Percentiles rank a stretch among this genome's conserved stretches.
Conservation (phyloP, 2,113 vertebrate genomes). For the Bambusicola thoracicus region DNA sequence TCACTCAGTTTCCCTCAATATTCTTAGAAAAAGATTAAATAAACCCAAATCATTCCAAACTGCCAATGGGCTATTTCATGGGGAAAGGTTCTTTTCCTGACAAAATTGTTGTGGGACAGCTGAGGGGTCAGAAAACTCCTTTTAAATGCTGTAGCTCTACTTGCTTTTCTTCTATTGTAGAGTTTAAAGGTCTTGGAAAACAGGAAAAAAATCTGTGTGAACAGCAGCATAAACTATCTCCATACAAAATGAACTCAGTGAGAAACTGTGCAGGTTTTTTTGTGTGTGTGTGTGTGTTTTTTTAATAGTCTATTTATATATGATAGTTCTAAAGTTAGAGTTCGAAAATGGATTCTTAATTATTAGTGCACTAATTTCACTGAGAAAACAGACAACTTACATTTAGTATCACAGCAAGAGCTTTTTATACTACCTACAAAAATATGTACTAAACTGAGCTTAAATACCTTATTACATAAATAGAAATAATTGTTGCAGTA, state of each 20-base stretch:
- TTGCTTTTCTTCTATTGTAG: neutral
- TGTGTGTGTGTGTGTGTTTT: too few species aligned
- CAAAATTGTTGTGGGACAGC: neutral
- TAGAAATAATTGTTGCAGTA: neutral
- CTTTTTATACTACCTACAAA: constrained; percentile 12
- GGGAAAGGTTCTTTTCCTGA: neutral
- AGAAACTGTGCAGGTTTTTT: neutral
- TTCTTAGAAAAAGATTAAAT: neutral
- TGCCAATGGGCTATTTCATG: neutral
- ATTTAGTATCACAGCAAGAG: constrained; percentile 4
- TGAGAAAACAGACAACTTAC: neutral
- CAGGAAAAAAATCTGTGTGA: neutral
- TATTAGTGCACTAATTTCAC: constrained; percentile 11
- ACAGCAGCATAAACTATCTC: neutral
- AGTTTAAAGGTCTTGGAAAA: neutral
- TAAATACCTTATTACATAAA: constrained; percentile 34
- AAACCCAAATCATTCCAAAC: neutral
- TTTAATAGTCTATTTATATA: neutral
- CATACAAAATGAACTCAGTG: neutral
- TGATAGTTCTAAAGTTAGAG: neutral
- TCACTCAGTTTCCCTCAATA: neutral
- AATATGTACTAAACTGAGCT: constrained; percentile 19
- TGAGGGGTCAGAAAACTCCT: neutral
- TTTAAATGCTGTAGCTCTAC: neutral
- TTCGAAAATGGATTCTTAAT: constrained; percentile 7